Evolutionary conservation across 2,797 vertebrate species (phyloP).

Genomic region (Sebastes jordani): DNA sequence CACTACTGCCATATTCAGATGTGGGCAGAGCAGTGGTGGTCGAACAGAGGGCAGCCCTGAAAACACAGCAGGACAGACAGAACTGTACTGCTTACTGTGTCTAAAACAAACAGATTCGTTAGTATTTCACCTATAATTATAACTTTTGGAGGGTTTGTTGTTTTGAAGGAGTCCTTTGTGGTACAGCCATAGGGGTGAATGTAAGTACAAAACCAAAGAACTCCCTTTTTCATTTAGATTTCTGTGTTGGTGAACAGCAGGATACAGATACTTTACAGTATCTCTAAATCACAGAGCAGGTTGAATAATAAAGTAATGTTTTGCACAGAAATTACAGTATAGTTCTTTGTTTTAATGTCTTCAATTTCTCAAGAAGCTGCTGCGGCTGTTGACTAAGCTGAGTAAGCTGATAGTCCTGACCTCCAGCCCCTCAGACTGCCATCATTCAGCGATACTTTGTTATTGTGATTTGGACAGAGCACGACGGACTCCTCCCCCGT

Average conservation of each 20-base stretch:
- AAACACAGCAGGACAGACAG: constrained; percentile 42
- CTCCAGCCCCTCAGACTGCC: constrained; percentile 57
- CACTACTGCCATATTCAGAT: constrained; percentile 63
- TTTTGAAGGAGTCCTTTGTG: constrained; percentile 25
- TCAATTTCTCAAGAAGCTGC: constrained; percentile 19
- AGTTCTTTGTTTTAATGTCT: background rate
- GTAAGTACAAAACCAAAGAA: constrained; percentile 46
- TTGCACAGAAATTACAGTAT: background rate
- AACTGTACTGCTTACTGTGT: constrained; percentile 23
- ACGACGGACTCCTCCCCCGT: constrained; percentile 73
- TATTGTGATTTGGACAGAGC: constrained; percentile 70
- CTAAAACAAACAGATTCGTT: constrained; percentile 39
- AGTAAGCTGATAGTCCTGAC: constrained; percentile 38
- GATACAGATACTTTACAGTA: background rate
- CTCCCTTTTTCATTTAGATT: background rate
- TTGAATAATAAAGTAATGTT: constrained; percentile 13
- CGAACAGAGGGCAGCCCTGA: constrained; percentile 47
- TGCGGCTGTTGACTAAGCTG: constrained; percentile 26
- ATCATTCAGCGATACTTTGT: constrained; percentile 63
- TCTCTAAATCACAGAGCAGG: background rate
- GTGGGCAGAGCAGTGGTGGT: constrained; percentile 38
- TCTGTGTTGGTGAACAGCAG: background rate
- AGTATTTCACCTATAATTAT: constrained; percentile 10
- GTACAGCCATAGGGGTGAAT: constrained; percentile 20
- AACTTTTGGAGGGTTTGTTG: constrained; percentile 11